Conservation (phyloP, 2,888 invertebrate species). For the Prenolepis imparis region DNA sequence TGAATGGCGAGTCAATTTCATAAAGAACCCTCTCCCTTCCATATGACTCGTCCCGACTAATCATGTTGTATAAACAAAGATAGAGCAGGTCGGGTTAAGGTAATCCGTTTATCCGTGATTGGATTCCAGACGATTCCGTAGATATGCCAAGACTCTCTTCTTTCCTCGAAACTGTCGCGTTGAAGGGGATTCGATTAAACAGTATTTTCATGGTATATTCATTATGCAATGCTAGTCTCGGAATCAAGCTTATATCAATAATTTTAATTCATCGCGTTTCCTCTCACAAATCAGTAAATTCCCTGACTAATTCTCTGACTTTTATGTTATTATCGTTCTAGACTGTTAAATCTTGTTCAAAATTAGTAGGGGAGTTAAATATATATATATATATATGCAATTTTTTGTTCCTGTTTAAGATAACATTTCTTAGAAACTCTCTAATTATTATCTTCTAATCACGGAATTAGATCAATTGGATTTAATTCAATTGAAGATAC, state of each 20-base stretch:
- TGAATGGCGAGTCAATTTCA: constrained; percentile 25
- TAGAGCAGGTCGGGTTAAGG: constrained; percentile 73
- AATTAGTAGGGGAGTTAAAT: not conserved
- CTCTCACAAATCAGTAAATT: not conserved
- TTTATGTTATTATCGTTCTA: not conserved
- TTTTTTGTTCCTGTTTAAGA: not conserved
- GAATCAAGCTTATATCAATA: not conserved
- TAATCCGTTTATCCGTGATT: constrained; percentile 82
- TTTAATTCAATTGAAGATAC: not conserved
- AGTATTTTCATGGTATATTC: constrained; percentile 13
- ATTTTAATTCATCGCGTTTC: not conserved
- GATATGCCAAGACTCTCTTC: constrained; percentile 72
- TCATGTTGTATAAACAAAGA: constrained; percentile 77
- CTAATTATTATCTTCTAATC: not conserved
- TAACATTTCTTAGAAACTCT: not conserved
- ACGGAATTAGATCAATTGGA: constrained; percentile 6
- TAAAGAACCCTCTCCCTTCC: constrained; percentile 29
- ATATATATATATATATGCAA: too few species aligned
- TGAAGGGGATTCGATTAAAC: constrained; percentile 63
- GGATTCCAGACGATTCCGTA: constrained; percentile 79
- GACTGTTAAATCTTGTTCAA: not conserved
- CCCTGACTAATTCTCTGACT: not conserved
- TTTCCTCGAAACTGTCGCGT: constrained; percentile 44
- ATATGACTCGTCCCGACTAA: constrained; percentile 52
- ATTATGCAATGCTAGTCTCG: not conserved